Conservation (phyloP, 2,888 invertebrate species). For the Anagyrus pseudococci region DNA sequence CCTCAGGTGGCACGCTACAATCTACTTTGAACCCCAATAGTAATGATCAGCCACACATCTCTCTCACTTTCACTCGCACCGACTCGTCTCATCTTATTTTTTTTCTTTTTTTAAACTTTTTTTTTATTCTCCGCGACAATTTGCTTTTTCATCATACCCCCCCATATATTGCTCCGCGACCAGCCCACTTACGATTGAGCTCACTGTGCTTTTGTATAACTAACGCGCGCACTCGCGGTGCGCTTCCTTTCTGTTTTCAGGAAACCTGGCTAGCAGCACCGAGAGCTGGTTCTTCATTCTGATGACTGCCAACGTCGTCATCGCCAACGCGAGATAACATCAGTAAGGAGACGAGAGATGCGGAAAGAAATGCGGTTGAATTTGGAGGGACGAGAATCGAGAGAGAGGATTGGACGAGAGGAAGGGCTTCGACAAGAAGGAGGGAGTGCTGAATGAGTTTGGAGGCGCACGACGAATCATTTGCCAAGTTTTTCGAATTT, state of each 20-base stretch:
- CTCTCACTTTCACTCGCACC: neutral
- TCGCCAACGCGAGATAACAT: conserved; percentile 57
- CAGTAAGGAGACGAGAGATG: conserved; percentile 47
- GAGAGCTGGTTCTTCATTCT: conserved; percentile 49
- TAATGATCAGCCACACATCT: neutral
- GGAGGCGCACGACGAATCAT: conserved; percentile 29
- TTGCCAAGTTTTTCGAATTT: conserved; percentile 53
- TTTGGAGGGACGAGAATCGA: conserved; percentile 40
- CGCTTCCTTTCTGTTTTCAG: conserved; percentile 45
- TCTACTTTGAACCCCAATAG: conserved; percentile 57
- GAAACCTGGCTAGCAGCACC: conserved; percentile 46
- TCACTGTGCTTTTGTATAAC: no score
- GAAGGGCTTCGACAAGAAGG: neutral
- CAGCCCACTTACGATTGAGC: no score
- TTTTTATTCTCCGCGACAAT: neutral
- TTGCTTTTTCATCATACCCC: no score
- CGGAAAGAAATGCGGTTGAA: conserved; percentile 45
- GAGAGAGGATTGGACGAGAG: conserved; percentile 31
- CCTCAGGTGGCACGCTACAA: conserved; percentile 70
- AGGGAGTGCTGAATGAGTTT: neutral
- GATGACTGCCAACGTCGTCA: conserved; percentile 44
- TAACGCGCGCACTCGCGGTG: no score
- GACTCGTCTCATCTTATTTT: neutral
- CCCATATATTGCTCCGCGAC: no score
- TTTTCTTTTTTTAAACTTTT: neutral